phyloP scores from a whole-genome alignment of 2,888 invertebrate species.

The Ecliptopera silaceata region DNA sequence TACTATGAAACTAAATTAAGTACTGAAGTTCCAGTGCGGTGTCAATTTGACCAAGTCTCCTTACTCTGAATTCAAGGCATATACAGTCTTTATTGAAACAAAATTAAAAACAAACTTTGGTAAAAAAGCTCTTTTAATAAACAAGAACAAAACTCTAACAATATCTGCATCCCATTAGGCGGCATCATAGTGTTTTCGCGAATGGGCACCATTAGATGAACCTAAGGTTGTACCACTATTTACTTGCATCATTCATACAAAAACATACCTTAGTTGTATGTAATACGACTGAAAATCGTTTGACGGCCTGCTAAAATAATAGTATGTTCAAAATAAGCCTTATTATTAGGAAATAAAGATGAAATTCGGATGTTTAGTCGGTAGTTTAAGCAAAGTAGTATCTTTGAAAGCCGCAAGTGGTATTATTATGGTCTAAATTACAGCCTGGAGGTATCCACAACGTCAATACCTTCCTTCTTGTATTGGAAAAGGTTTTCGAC shows the following conservation, averaged over 20 bases:
- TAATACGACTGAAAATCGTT: not conserved
- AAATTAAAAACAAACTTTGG: too few relatives aligned
- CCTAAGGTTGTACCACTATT: conserved; percentile 4
- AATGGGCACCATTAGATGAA: conserved; percentile 35
- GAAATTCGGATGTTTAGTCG: not conserved
- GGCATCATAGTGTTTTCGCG: conserved; percentile 22
- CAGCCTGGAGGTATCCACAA: conserved; percentile 14
- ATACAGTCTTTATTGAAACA: too few relatives aligned
- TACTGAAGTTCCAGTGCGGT: too few relatives aligned
- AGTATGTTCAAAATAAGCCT: conserved; percentile 9
- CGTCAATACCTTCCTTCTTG: conserved; percentile 11
- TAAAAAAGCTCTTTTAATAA: conserved; percentile 4
- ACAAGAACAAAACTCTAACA: conserved; percentile 26
- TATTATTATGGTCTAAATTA: conserved; percentile 30
- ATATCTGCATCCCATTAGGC: conserved; percentile 26
- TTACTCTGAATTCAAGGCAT: too few relatives aligned
- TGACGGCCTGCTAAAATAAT: not conserved
- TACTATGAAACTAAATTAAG: too few relatives aligned
- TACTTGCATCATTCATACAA: not conserved
- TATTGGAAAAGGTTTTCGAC: not conserved
- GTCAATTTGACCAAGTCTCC: too few relatives aligned
- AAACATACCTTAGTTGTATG: conserved; percentile 7
- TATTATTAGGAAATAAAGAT: not conserved
- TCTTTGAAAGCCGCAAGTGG: conserved; percentile 26
- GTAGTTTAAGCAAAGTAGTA: conserved; percentile 23